Evolutionary conservation across 2,888 invertebrate species (phyloP).

Genomic region (Capitulum mitella): DNA sequence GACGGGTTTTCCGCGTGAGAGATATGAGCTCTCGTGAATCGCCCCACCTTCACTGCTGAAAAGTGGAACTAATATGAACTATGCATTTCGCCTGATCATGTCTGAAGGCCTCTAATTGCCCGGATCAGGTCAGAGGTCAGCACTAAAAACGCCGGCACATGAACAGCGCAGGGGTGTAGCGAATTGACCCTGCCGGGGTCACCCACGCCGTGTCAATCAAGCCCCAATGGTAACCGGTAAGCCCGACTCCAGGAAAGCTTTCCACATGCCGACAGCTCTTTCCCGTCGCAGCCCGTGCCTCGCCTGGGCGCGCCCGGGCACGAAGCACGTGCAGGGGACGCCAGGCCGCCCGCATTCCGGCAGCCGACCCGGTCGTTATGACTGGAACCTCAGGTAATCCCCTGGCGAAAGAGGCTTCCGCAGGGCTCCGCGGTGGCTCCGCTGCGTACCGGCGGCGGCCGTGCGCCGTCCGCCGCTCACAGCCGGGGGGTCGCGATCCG

Average conservation of each 20-base stretch:
- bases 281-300: neutral
- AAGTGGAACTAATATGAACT: neutral
- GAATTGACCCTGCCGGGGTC: neutral
- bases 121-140: neutral
- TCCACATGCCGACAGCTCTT: neutral
- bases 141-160: neutral
- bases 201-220: constrained; percentile 1
- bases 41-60: neutral
- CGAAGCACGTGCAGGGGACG: too few relatives aligned
- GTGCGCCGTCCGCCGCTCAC: too few relatives aligned
- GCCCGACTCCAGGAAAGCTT: neutral
- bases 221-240: neutral
- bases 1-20: neutral
- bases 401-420: too few relatives aligned
- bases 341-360: too few relatives aligned
- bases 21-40: constrained; percentile 9
- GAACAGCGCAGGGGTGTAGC: neutral
- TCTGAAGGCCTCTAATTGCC: neutral
- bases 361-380: too few relatives aligned
- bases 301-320: too few relatives aligned
- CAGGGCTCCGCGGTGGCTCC: too few relatives aligned
- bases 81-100: neutral
- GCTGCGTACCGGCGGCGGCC: too few relatives aligned
- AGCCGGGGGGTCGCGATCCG: too few relatives aligned
- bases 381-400: too few relatives aligned